phyloP scores from a whole-genome alignment of 2,113 vertebrate species.

The Ageneiosus marmoratus region DNA sequence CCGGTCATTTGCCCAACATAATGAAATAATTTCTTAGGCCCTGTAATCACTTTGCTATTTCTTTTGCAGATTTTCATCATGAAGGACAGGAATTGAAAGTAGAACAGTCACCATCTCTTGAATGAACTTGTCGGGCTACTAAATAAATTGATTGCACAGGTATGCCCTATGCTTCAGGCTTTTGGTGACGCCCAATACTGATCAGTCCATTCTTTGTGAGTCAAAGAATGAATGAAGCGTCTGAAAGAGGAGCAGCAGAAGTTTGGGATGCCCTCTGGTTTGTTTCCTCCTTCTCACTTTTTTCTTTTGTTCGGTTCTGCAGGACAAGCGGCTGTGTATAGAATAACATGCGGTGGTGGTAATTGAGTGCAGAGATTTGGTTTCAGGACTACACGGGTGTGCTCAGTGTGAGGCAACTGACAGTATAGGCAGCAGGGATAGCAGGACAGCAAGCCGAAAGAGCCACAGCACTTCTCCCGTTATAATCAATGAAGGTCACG shows the following conservation, averaged over 20 bases:
- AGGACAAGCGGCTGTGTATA: slow-evolving; percentile 45
- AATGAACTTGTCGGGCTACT: neutral
- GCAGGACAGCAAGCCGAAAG: slow-evolving; percentile 52
- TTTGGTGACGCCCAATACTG: neutral
- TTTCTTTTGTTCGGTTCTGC: slow-evolving; percentile 46
- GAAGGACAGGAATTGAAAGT: neutral
- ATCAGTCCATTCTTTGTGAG: neutral
- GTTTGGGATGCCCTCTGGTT: slow-evolving; percentile 34
- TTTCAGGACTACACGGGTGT: slow-evolving; percentile 36
- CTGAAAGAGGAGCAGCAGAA: slow-evolving; percentile 30
- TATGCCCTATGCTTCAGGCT: neutral
- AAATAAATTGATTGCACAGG: neutral
- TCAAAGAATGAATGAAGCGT: neutral
- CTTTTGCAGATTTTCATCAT: neutral
- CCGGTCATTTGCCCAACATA: neutral
- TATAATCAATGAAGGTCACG: slow-evolving; percentile 63
- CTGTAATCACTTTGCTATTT: neutral
- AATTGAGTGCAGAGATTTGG: slow-evolving; percentile 47
- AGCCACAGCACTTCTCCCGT: slow-evolving; percentile 36
- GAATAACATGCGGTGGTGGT: slow-evolving; percentile 49
- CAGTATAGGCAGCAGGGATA: slow-evolving; percentile 22
- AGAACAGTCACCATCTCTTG: neutral
- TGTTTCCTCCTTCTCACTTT: slow-evolving; percentile 43
- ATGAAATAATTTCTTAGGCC: neutral
- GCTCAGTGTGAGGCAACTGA: slow-evolving; percentile 17